Evolutionary conservation across 2,797 vertebrate genomes (phyloP).

Genomic region (Enoplosus armatus): DNA sequence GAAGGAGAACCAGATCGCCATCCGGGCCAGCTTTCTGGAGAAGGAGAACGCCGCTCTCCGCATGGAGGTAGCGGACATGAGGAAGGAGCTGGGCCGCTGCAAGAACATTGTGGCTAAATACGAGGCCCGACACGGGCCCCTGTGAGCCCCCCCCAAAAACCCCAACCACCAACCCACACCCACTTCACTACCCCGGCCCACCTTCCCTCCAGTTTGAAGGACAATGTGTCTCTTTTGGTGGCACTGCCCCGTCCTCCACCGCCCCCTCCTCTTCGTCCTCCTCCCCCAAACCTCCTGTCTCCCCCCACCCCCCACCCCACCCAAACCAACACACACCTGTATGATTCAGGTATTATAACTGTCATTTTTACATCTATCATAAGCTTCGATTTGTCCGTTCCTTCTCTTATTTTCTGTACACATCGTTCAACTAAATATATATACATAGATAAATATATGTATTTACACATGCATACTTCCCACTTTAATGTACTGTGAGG

Average conservation of each 20-base stretch:
- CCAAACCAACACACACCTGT: conserved; percentile 45
- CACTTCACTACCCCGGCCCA: background rate
- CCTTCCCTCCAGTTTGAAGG: conserved; percentile 74
- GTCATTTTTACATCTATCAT: conserved; percentile 58
- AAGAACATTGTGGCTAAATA: conserved; percentile 96
- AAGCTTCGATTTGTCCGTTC: conserved; percentile 56
- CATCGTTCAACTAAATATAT: conserved; percentile 52
- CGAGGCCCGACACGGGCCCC: conserved; percentile 91
- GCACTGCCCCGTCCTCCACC: conserved; percentile 75
- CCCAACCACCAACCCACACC: background rate
- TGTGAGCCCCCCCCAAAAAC: conserved; percentile 81
- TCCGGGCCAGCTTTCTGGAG: conserved; percentile 96
- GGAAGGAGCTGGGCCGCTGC: conserved; percentile 97
- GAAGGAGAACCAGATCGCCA: conserved; percentile 99
- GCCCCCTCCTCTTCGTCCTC: background rate
- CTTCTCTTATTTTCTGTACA: conserved; percentile 50
- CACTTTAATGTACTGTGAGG: conserved; percentile 64
- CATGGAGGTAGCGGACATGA: conserved; percentile 93
- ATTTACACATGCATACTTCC: conserved; percentile 64
- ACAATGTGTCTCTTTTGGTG: conserved; percentile 85
- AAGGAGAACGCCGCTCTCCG: conserved; percentile 96
- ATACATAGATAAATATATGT: conserved; percentile 53
- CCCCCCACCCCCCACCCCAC: background rate
- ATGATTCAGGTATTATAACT: conserved; percentile 67
- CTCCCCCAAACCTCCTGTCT: background rate